Conservation (phyloP, 2,797 vertebrate species). For the Rhinogobio ventralis region DNA sequence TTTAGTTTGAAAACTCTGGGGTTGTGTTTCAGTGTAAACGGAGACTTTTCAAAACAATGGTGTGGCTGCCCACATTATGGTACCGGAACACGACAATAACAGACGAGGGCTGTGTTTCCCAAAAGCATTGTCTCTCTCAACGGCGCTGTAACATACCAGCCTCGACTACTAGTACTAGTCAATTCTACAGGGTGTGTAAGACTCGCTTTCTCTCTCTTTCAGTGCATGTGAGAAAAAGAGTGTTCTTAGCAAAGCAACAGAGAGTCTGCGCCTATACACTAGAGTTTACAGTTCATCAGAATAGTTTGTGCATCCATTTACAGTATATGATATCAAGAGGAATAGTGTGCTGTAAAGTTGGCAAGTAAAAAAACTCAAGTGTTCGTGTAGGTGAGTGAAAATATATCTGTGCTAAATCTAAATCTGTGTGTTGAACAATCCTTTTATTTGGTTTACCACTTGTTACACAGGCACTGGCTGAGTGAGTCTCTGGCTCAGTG, state of each 20-base stretch:
- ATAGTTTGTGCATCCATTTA: background rate
- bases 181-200: too few species aligned
- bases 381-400: background rate
- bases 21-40: too few species aligned
- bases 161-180: rapidly evolving
- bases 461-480: background rate
- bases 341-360: background rate
- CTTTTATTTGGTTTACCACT: background rate
- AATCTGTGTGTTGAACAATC: background rate
- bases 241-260: background rate
- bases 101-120: too few species aligned
- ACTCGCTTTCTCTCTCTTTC: background rate
- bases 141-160: too few species aligned
- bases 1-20: too few species aligned
- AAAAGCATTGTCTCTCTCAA: too few species aligned
- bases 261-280: background rate
- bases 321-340: background rate
- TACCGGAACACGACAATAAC: too few species aligned
- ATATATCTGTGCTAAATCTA: background rate
- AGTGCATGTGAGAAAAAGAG: background rate
- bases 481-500: background rate
- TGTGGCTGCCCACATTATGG: too few species aligned
- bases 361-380: background rate
- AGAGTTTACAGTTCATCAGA: background rate
- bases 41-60: too few species aligned